Conservation (phyloP, 2,797 vertebrate genomes). For the Acanthopagrus latus region DNA sequence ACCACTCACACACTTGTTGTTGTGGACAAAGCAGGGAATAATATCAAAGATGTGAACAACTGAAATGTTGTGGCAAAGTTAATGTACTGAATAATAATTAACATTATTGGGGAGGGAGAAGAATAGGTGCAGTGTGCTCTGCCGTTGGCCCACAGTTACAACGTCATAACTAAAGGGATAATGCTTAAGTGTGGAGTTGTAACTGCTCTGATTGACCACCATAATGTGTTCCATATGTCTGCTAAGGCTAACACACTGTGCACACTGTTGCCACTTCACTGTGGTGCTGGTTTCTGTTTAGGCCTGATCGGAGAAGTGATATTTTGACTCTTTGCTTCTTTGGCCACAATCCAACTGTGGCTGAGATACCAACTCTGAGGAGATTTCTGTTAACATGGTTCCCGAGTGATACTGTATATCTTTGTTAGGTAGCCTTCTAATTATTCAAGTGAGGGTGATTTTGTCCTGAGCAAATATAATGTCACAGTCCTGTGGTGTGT, state of each 20-base stretch:
- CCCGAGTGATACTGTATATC: background rate
- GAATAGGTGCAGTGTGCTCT: constrained; percentile 67
- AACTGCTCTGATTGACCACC: constrained; percentile 60
- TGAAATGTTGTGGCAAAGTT: constrained; percentile 46
- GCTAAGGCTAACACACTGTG: constrained; percentile 28
- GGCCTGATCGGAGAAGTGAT: constrained; percentile 40
- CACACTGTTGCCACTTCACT: constrained; percentile 50
- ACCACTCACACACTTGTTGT: constrained; percentile 29
- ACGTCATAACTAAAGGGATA: constrained; percentile 59
- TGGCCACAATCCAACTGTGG: constrained; percentile 31
- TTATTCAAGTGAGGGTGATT: background rate
- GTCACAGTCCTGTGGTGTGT: no score
- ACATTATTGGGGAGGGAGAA: constrained; percentile 55
- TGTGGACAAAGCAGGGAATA: constrained; percentile 42
- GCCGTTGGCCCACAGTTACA: constrained; percentile 8
- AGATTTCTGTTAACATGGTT: constrained; percentile 6
- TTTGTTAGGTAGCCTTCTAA: no score
- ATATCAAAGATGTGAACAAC: constrained; percentile 3
- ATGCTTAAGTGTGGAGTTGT: constrained; percentile 51
- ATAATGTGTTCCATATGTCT: constrained; percentile 74
- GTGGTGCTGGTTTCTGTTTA: constrained; percentile 44
- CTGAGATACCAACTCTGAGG: constrained; percentile 8
- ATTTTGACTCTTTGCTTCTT: constrained; percentile 34
- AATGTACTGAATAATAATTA: constrained; percentile 39
- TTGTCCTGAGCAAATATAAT: background rate